Conservation (phyloP, 2,113 vertebrate species). For the Petaurus breviceps region DNA sequence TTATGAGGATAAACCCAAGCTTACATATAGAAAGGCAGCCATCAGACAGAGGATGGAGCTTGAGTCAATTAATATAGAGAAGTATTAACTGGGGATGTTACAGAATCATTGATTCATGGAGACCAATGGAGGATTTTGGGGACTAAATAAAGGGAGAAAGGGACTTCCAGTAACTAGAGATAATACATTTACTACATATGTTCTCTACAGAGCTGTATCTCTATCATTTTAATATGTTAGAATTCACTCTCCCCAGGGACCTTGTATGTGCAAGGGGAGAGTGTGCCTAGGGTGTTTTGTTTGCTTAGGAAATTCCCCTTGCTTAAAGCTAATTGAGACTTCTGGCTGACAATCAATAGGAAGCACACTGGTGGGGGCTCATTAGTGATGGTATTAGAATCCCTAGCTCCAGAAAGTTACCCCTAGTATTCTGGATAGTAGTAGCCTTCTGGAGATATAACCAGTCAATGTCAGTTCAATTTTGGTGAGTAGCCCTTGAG, state of each 20-base stretch:
- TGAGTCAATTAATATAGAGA: background rate
- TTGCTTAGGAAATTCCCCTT: background rate
- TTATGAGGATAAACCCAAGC: background rate
- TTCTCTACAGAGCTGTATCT: background rate
- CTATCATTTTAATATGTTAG: background rate
- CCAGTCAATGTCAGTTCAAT: background rate
- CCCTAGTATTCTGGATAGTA: background rate
- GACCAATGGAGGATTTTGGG: too few species aligned
- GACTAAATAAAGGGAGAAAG: background rate
- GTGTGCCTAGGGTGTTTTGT: background rate
- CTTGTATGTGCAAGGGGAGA: background rate
- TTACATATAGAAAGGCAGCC: background rate
- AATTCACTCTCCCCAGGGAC: background rate
- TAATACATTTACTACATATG: background rate
- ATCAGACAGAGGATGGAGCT: background rate
- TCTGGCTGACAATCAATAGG: background rate
- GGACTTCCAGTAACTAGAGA: background rate
- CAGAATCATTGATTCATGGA: too few species aligned
- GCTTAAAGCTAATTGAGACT: background rate
- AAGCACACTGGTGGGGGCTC: background rate
- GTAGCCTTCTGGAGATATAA: background rate
- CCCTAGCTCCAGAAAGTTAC: background rate
- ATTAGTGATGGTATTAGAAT: background rate
- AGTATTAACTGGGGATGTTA: background rate
- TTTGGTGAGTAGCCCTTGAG: background rate